Conservation (phyloP, 1,140 invertebrate species). For the Zaprionus davidi region DNA sequence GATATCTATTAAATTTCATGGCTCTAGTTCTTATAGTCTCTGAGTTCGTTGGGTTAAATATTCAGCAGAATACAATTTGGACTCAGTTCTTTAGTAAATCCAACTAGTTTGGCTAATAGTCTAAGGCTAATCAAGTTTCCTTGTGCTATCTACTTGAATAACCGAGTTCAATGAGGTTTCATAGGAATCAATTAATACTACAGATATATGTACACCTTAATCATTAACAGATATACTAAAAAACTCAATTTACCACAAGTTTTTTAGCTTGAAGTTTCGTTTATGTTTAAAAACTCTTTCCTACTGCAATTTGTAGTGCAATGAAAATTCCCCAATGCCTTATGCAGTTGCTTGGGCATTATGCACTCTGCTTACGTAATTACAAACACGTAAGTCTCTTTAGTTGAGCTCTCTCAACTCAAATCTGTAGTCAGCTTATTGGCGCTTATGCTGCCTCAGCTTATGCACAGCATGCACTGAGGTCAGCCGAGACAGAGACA, state of each 20-base stretch:
- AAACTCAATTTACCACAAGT: not conserved
- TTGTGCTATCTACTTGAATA: not conserved
- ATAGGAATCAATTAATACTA: not conserved
- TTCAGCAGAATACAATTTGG: not conserved
- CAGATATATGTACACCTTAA: too few species aligned
- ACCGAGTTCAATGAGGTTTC: not conserved
- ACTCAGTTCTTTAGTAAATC: not conserved
- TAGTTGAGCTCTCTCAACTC: constrained; percentile 6
- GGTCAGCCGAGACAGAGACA: not conserved
- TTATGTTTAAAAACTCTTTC: not conserved
- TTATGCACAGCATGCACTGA: constrained; percentile 11
- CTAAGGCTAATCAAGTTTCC: not conserved
- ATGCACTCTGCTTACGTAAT: constrained; percentile 7
- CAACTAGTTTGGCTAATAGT: not conserved
- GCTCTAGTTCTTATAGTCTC: not conserved
- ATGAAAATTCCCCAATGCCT: not conserved
- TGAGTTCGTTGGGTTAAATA: not conserved
- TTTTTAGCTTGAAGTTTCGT: not conserved
- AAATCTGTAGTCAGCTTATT: constrained; percentile 59
- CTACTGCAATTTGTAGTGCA: not conserved
- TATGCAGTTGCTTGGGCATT: not conserved
- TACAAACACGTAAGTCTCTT: constrained; percentile 1
- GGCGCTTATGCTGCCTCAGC: constrained; percentile 52
- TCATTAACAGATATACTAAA: too few species aligned
- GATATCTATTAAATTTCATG: not conserved